Conservation (phyloP, 2,113 vertebrate species). For the Ovis aries region DNA sequence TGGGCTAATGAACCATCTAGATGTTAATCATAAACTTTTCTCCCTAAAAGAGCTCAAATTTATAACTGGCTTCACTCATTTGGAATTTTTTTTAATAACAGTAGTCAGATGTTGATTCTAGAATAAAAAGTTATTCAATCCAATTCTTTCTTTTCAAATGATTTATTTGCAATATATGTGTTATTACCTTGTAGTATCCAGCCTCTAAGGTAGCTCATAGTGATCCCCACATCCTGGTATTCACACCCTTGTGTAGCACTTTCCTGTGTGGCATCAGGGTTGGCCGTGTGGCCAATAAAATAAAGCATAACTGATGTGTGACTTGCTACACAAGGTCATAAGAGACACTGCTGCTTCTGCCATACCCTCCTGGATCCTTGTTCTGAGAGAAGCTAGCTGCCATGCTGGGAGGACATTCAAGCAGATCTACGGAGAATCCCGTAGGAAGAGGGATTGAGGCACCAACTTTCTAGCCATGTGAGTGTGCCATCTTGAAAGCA, state of each 20-base stretch:
- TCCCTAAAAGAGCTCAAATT: background rate
- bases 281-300: background rate
- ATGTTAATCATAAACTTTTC: background rate
- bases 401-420: background rate
- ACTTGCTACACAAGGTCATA: background rate
- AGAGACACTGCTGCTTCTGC: background rate
- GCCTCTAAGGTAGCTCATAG: background rate
- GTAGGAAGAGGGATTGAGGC: background rate
- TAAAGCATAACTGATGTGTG: background rate
- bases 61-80: background rate
- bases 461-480: background rate
- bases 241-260: background rate
- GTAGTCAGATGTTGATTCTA: background rate
- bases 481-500: background rate
- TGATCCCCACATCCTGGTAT: background rate
- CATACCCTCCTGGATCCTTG: background rate
- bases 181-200: background rate
- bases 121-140: background rate
- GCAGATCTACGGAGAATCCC: background rate
- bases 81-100: background rate
- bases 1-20: background rate
- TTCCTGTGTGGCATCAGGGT: background rate
- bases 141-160: background rate
- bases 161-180: background rate
- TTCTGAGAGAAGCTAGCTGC: background rate